Evolutionary conservation across 2,888 invertebrate genomes (phyloP).

Genomic region (Polymixis flavicincta): DNA sequence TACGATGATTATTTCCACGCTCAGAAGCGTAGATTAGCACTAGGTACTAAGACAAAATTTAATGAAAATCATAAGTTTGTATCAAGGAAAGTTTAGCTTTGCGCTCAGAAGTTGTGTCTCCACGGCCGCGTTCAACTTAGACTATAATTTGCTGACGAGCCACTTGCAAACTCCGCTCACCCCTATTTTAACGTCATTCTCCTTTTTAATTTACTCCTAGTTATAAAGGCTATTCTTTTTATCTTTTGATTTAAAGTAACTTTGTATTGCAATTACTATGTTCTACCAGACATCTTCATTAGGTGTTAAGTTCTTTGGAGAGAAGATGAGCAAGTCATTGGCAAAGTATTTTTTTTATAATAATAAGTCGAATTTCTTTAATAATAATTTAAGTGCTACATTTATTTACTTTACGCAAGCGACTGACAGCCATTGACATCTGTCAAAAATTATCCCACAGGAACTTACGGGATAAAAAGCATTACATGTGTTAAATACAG

Average conservation of each 20-base stretch:
- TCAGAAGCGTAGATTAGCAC: constrained; percentile 41
- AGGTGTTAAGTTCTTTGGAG: background rate
- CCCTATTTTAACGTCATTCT: constrained; percentile 72
- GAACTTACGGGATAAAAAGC: too few species aligned
- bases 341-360: too few species aligned
- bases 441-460: too few species aligned
- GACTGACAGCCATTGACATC: too few species aligned
- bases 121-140: constrained; percentile 78
- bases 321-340: background rate
- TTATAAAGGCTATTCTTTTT: constrained; percentile 46
- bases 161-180: constrained; percentile 79
- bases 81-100: constrained; percentile 79
- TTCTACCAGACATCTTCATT: constrained; percentile 4
- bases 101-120: constrained; percentile 78
- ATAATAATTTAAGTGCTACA: too few species aligned
- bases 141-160: constrained; percentile 86
- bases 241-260: constrained; percentile 25
- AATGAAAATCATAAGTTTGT: constrained; percentile 87
- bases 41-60: constrained; percentile 73
- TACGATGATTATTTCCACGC: constrained; percentile 4
- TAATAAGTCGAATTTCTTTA: too few species aligned
- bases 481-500: too few species aligned
- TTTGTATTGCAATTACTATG: constrained; percentile 37
- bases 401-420: too few species aligned
- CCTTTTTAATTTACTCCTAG: constrained; percentile 66